Evolutionary conservation across 2,797 vertebrate genomes (phyloP), one percentile per base, ranked within the genome.

Genomic region (Helicolenus hilgendorfi): DNA sequence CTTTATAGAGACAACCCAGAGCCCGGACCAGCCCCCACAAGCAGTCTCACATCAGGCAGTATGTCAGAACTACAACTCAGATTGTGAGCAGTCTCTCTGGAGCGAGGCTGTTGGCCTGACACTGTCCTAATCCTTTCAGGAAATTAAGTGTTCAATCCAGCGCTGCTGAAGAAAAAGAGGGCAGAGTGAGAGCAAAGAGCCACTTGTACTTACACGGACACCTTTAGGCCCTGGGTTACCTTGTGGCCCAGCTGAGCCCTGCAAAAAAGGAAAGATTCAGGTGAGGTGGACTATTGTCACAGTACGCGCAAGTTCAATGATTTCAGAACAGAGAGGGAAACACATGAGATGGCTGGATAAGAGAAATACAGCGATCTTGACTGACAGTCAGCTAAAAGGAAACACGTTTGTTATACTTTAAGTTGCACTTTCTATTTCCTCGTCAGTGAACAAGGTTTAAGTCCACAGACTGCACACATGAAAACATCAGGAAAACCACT

Each of bases 221-320:
- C 99, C 99, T 98, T 99, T 99, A 94, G 98, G 97, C 79, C 99
- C 99, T 59, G 97, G 98, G 96, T 97, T 98, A 95, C 99, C 99
- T 97, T 99, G 97, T 79, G 98, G 98, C 90, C 99, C 99, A 88
- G 96, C 98, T 95, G 97, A 98, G 65, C 99, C 99, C 99, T 99
- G 95, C 27, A 49, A 95, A 53, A 94, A 85, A 93, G 7, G 27
- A 89, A 76, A 78, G 14, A 77, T 14, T 75, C 56, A 68, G 85
- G 73, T 95, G 77, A 96, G 88, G 60, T 85, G 62, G 72, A 72
- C 33, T 11, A 68, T 81, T 79, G 83, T 84, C 45, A 70, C 27
- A 80, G 67, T 3, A 31, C 18, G 63, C 9, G 20, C 35, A 73
- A 20, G 38, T 33, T 63, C 27, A 64, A 49, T 62, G 65, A 72